Evolutionary conservation across 2,888 invertebrate genomes (phyloP).

Genomic region (Polylopha cassiicola): DNA sequence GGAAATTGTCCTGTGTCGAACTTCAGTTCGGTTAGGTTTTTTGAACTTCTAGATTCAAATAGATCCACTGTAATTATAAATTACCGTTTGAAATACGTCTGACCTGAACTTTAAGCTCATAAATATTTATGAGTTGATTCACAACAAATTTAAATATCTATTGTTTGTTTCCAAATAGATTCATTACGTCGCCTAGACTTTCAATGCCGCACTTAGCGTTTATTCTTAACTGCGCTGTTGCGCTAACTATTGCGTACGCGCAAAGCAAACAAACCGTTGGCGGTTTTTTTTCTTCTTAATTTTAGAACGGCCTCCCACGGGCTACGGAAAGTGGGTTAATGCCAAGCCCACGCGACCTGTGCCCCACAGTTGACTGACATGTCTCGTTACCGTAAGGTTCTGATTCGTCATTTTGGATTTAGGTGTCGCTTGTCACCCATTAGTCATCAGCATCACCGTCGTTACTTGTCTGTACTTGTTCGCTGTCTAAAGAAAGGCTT

Average conservation of each 20-base stretch:
- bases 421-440: too few relatives aligned
- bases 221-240: slow-evolving; percentile 53
- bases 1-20: too few relatives aligned
- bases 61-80: too few relatives aligned
- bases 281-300: slow-evolving; percentile 54
- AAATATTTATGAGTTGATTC: too few relatives aligned
- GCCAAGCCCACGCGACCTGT: slow-evolving; percentile 67
- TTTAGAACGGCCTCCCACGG: slow-evolving; percentile 71
- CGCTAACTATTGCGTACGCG: slow-evolving; percentile 52
- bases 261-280: slow-evolving; percentile 47
- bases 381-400: slow-evolving; percentile 37
- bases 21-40: too few relatives aligned
- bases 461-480: too few relatives aligned
- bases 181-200: slow-evolving; percentile 31
- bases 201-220: slow-evolving; percentile 40
- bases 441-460: too few relatives aligned
- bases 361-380: slow-evolving; percentile 52
- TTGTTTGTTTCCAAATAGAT: slow-evolving; percentile 26
- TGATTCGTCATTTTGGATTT: too few relatives aligned
- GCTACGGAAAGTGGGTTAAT: slow-evolving; percentile 67
- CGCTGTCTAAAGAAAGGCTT: slow-evolving; percentile 12
- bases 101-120: too few relatives aligned
- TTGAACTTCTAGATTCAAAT: too few relatives aligned
- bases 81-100: too few relatives aligned
- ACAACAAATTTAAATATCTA: slow-evolving; percentile 16